Evolutionary conservation across 1,140 invertebrate genomes (phyloP).

Genomic region (Dendroctonus ponderosae): DNA sequence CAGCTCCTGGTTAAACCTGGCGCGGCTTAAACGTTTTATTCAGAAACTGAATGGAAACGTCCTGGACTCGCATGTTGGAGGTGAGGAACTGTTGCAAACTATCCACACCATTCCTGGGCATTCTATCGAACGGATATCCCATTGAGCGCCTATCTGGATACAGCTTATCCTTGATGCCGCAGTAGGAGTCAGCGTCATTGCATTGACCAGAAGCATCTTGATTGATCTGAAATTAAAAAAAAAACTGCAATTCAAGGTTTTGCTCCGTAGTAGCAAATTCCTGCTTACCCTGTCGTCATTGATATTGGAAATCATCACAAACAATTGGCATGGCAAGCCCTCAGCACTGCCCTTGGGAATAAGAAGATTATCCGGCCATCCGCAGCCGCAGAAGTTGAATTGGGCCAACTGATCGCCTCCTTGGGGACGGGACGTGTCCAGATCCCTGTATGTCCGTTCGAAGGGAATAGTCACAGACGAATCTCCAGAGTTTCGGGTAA

Average conservation of each 20-base stretch:
- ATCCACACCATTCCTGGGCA: slow-evolving; percentile 53
- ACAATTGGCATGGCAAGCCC: slow-evolving; percentile 70
- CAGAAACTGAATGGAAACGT: slow-evolving; percentile 56
- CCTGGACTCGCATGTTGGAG: slow-evolving; percentile 65
- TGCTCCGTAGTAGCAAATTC: too few relatives aligned
- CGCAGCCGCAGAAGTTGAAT: slow-evolving; percentile 82
- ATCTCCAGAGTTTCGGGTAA: slow-evolving; percentile 61
- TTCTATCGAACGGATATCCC: slow-evolving; percentile 77
- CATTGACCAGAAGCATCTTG: slow-evolving; percentile 53
- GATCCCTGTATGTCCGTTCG: slow-evolving; percentile 66
- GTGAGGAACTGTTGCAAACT: slow-evolving; percentile 63
- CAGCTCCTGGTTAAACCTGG: not conserved
- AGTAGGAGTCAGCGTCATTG: slow-evolving; percentile 70
- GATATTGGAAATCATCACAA: slow-evolving; percentile 80
- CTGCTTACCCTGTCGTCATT: slow-evolving; percentile 57
- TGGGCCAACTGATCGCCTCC: slow-evolving; percentile 55
- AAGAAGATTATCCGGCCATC: slow-evolving; percentile 84
- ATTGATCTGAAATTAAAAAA: slow-evolving; percentile 33
- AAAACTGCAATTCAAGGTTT: not conserved
- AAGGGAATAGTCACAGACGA: slow-evolving; percentile 74
- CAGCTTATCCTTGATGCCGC: slow-evolving; percentile 68
- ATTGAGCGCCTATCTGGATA: slow-evolving; percentile 72
- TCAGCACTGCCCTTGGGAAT: slow-evolving; percentile 69
- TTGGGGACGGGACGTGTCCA: slow-evolving; percentile 56
- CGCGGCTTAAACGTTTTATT: slow-evolving; percentile 46